A percentile compares a stretch with the other conserved stretches of the same genome.
Conservation (phyloP, 2,113 vertebrate genomes). For the Abramis brama region DNA sequence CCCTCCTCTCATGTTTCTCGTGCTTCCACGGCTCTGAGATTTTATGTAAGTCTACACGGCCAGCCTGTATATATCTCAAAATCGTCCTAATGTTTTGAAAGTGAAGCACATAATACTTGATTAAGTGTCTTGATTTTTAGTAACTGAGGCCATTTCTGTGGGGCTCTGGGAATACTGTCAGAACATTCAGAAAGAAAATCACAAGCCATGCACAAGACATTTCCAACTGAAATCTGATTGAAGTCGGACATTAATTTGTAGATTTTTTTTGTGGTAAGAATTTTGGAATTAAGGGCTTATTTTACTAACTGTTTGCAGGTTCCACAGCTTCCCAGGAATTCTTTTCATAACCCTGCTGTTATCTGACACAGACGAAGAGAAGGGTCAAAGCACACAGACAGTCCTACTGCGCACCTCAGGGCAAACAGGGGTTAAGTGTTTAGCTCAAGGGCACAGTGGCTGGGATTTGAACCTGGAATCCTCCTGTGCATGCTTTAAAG, state of each 20-base stretch:
- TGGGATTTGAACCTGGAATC: slow-evolving; percentile 20
- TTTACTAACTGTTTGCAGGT: slow-evolving; percentile 2
- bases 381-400: slow-evolving; percentile 34
- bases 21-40: background rate
- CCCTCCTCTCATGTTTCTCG: slow-evolving; percentile 3
- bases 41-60: background rate
- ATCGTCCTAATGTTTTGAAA: slow-evolving; percentile 2
- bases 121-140: background rate
- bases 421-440: slow-evolving; percentile 42
- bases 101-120: background rate
- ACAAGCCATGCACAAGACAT: background rate
- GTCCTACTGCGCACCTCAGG: slow-evolving; percentile 7
- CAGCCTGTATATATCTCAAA: background rate
- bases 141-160: background rate
- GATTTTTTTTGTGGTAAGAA: background rate
- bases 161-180: background rate
- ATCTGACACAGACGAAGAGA: slow-evolving; percentile 37
- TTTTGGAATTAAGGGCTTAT: slow-evolving; percentile 8
- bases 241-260: background rate
- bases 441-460: slow-evolving; percentile 32
- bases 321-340: slow-evolving; percentile 28
- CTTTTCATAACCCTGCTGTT: slow-evolving; percentile 40
- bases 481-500: slow-evolving; percentile 20
- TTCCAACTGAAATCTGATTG: background rate
- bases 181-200: background rate